Percentiles rank a stretch among this genome's conserved stretches.
These are phyloP conservation scores for Nipponia nippon DNA, from an alignment of 2,113 vertebrate species.

Conservation along the genomic window DNA sequence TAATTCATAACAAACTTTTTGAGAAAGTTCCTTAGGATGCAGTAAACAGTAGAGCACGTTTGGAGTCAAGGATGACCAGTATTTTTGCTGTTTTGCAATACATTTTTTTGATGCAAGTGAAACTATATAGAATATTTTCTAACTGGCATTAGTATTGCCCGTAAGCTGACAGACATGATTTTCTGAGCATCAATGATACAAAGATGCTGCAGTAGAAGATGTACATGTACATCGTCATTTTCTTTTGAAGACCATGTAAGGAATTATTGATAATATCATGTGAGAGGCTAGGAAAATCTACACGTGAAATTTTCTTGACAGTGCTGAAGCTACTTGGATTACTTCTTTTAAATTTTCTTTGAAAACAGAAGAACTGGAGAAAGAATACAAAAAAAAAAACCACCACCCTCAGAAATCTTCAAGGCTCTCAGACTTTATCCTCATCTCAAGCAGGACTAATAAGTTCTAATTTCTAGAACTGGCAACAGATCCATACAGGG, in stretches of 20 bases:
- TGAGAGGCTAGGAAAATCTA: background rate
- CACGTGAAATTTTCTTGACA: background rate
- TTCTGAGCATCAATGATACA: background rate
- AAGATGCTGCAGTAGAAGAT: background rate
- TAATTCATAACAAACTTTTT: background rate
- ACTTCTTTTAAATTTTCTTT: background rate
- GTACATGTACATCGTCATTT: background rate
- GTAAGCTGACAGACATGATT: background rate
- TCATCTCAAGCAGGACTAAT: background rate
- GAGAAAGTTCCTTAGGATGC: background rate
- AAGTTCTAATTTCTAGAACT: background rate
- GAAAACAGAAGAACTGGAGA: background rate
- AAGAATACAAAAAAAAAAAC: background rate
- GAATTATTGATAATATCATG: background rate
- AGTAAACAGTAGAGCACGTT: background rate
- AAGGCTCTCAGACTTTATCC: background rate
- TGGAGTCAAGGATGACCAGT: background rate
- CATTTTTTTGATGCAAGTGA: background rate
- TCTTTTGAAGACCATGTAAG: background rate
- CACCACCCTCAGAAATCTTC: background rate
- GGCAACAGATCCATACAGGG: background rate
- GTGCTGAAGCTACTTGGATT: background rate
- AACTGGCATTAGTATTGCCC: background rate
- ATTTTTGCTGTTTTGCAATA: background rate
- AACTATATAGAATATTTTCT: background rate